These are phyloP conservation scores for Diloba caeruleocephala DNA, from an alignment of 2,888 invertebrate species.

Conservation along the genomic window DNA sequence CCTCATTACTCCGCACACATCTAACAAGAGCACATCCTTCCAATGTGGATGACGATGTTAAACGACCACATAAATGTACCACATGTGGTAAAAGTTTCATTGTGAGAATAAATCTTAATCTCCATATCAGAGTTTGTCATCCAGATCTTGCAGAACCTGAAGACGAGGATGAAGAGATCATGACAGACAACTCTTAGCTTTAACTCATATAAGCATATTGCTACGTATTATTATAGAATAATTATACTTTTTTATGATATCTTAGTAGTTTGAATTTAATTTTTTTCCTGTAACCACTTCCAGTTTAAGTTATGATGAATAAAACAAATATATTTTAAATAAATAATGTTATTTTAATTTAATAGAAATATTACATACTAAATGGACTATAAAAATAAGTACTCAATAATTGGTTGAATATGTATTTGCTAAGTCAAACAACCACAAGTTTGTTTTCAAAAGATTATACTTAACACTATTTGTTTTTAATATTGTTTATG, in stretches of 20 bases:
- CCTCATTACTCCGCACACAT: constrained; percentile 79
- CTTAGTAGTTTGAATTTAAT: constrained; percentile 33
- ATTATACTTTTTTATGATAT: constrained; percentile 79
- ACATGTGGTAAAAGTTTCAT: constrained; percentile 85
- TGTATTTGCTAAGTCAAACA: too few relatives aligned
- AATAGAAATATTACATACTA: neutral
- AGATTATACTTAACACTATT: too few relatives aligned
- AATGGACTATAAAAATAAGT: too few relatives aligned
- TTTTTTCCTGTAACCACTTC: constrained; percentile 47
- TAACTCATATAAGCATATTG: constrained; percentile 63
- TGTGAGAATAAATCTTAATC: constrained; percentile 83
- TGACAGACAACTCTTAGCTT: constrained; percentile 83
- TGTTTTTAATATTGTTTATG: too few relatives aligned
- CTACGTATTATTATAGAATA: constrained; percentile 65
- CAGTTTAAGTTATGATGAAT: constrained; percentile 37
- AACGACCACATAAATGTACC: constrained; percentile 82
- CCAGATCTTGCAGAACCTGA: constrained; percentile 83
- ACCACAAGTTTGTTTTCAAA: too few relatives aligned
- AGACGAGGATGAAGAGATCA: constrained; percentile 84
- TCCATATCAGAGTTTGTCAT: constrained; percentile 84
- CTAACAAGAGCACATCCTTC: constrained; percentile 77
- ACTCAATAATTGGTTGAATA: too few relatives aligned
- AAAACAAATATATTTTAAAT: constrained; percentile 38
- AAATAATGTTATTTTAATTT: constrained; percentile 29
- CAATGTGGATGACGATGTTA: constrained; percentile 80